These are phyloP conservation scores for Elaphurus davidianus DNA, from an alignment of 2,113 vertebrate species.

Conservation along the genomic window DNA sequence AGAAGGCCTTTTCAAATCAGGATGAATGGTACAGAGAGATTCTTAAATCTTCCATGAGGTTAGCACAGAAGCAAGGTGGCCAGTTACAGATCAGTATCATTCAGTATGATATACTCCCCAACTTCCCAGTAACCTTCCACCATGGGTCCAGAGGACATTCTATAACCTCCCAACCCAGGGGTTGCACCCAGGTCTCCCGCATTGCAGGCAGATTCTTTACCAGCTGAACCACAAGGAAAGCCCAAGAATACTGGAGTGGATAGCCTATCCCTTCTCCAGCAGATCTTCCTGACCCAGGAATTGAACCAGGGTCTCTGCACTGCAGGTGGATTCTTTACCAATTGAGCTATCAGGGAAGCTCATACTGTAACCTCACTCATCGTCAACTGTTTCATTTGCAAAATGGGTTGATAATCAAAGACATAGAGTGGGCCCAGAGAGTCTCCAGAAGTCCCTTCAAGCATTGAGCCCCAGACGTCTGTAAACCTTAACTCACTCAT, in stretches of 20 bases:
- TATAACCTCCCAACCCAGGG: neutral
- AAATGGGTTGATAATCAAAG: neutral
- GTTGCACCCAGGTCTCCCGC: neutral
- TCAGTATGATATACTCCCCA: rapidly evolving
- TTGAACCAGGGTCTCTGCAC: neutral
- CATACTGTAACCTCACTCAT: neutral
- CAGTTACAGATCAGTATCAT: neutral
- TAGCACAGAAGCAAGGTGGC: rapidly evolving
- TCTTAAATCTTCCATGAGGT: neutral
- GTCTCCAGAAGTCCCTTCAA: neutral
- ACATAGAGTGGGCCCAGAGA: neutral
- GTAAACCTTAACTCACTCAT: neutral
- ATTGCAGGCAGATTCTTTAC: neutral
- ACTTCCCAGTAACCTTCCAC: neutral
- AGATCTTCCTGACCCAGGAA: neutral
- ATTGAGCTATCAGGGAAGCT: neutral
- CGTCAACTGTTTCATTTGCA: neutral
- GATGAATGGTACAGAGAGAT: neutral
- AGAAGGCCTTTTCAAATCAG: neutral
- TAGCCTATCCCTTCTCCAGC: neutral
- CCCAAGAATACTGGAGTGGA: neutral
- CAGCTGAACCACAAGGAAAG: neutral
- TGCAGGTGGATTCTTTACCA: neutral
- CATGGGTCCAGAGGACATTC: neutral
- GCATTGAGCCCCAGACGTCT: neutral